A percentile compares a stretch with the other conserved stretches of the same genome.
Conservation (phyloP, 2,888 invertebrate genomes). For the Siphonodentalium dalli region DNA sequence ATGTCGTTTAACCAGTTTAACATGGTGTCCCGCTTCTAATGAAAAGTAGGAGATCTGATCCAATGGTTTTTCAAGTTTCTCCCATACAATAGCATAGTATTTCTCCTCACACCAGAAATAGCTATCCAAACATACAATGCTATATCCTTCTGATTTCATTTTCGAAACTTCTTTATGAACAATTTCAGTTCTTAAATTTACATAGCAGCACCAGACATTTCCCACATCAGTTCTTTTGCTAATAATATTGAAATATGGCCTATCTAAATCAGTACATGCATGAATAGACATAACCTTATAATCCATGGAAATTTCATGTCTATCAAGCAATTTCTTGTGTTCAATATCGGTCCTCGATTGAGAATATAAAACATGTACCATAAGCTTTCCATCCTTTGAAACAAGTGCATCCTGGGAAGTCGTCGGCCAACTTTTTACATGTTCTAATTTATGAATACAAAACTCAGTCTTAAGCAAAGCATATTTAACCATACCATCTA, state of each 20-base stretch:
- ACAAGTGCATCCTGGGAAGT: conserved; percentile 7
- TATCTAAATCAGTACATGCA: conserved; percentile 18
- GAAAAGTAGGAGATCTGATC: conserved; percentile 18
- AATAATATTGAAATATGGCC: conserved; percentile 41
- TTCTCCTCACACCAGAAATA: conserved; percentile 15
- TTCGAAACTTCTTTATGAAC: conserved; percentile 12
- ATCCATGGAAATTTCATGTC: no score
- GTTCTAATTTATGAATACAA: conserved; percentile 27
- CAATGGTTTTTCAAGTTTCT: neutral
- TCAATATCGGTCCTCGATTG: conserved; percentile 12
- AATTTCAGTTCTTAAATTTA: conserved; percentile 20
- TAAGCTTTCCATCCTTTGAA: conserved; percentile 32
- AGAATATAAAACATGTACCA: conserved; percentile 32
- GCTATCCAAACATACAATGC: conserved; percentile 15
- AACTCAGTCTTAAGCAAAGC: conserved; percentile 35
- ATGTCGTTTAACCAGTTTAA: neutral
- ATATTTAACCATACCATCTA: conserved; percentile 51
- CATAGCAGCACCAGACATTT: conserved; percentile 11
- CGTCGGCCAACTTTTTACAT: neutral
- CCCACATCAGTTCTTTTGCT: conserved; percentile 30
- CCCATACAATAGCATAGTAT: conserved; percentile 26
- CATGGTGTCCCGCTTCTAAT: conserved; percentile 1
- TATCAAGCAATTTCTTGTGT: conserved; percentile 14
- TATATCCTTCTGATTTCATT: conserved; percentile 4
- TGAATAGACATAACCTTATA: conserved; percentile 31